Evolutionary conservation across 2,888 invertebrate genomes (phyloP).

Genomic region (Orthosia incerta): DNA sequence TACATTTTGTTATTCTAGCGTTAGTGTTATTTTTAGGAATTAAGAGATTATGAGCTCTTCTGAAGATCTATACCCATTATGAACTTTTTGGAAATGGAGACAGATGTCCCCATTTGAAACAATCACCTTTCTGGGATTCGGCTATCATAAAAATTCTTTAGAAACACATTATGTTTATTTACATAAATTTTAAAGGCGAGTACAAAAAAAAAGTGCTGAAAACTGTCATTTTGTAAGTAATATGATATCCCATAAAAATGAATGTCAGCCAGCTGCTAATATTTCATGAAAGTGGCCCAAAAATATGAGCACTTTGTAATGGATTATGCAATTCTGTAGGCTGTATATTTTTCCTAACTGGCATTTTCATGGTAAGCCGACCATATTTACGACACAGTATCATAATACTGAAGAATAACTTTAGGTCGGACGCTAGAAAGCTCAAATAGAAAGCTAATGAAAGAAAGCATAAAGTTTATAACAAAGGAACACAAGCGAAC

Average conservation of each 20-base stretch:
- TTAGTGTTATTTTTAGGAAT: neutral
- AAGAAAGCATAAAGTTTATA: slow-evolving; percentile 54
- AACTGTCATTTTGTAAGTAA: slow-evolving; percentile 54
- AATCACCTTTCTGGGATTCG: neutral
- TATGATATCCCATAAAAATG: slow-evolving; percentile 68
- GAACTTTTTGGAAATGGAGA: neutral
- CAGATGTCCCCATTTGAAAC: neutral
- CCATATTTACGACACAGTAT: slow-evolving; percentile 49
- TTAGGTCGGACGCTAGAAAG: slow-evolving; percentile 24
- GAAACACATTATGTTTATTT: neutral
- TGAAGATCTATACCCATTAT: neutral
- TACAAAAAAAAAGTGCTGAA: slow-evolving; percentile 28
- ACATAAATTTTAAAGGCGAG: neutral
- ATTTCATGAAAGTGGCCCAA: slow-evolving; percentile 63
- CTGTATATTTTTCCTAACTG: slow-evolving; percentile 67
- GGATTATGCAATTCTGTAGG: slow-evolving; percentile 71
- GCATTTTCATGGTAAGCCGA: slow-evolving; percentile 57
- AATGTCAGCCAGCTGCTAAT: slow-evolving; percentile 65
- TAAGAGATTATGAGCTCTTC: neutral
- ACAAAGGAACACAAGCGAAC: slow-evolving; percentile 36
- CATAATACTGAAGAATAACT: slow-evolving; percentile 51
- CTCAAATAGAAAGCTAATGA: slow-evolving; percentile 43
- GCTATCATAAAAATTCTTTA: slow-evolving; percentile 18
- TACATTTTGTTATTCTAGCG: slow-evolving; percentile 64
- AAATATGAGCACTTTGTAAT: slow-evolving; percentile 67